Evolutionary conservation across 2,797 vertebrate genomes (phyloP).

Genomic region (Emys orbicularis): DNA sequence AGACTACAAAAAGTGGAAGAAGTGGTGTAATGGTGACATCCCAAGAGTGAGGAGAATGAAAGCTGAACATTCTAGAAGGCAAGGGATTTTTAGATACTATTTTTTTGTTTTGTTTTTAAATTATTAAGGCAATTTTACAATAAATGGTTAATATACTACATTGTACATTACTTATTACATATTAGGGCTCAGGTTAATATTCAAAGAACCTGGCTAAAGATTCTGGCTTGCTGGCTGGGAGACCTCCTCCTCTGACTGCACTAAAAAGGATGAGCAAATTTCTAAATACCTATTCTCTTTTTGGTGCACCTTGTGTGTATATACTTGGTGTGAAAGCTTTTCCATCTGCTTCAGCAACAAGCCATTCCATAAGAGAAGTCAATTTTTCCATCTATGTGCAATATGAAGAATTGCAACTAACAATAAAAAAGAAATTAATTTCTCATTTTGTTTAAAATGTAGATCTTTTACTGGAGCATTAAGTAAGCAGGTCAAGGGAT

Average conservation of each 20-base stretch:
- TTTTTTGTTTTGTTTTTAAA: neutral
- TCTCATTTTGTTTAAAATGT: neutral
- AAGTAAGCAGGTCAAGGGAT: neutral
- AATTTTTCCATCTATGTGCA: neutral
- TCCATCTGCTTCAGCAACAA: neutral
- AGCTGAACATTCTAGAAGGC: accelerated
- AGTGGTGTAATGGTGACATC: accelerated
- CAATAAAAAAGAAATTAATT: neutral
- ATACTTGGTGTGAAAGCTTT: neutral
- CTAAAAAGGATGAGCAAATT: neutral
- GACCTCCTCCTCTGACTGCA: neutral
- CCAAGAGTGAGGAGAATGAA: neutral
- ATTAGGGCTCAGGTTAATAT: neutral
- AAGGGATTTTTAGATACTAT: neutral
- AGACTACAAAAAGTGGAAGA: neutral
- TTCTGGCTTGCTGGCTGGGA: neutral
- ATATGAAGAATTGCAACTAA: neutral
- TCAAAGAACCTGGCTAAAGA: neutral
- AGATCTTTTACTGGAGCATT: neutral
- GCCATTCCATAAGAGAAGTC: neutral
- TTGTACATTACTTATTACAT: neutral
- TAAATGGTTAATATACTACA: neutral
- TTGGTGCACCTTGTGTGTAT: neutral
- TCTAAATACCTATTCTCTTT: neutral
- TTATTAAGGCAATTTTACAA: neutral